A percentile compares a stretch with the other conserved stretches of the same genome.
These are phyloP conservation scores for Drosophila setosimentum DNA, from an alignment of 2,888 invertebrate genomes.

Conservation along the genomic window DNA sequence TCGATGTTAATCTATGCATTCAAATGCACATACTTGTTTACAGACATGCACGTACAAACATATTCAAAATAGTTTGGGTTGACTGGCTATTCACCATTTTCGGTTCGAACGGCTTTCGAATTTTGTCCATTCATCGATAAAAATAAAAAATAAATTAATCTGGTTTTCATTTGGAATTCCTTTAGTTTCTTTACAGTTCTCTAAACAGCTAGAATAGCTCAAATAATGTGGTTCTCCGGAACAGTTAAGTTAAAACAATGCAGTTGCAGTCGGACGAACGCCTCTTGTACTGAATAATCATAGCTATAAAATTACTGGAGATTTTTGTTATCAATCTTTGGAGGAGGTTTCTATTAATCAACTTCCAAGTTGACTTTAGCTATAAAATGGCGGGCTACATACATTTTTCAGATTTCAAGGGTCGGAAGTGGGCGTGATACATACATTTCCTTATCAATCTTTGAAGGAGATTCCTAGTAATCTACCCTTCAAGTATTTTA, in stretches of 20 bases:
- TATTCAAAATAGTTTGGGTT: not conserved
- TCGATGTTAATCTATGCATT: conserved; percentile 35
- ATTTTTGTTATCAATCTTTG: no score
- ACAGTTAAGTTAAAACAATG: not conserved
- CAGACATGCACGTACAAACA: not conserved
- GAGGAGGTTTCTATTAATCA: no score
- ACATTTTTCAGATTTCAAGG: no score
- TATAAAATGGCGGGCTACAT: no score
- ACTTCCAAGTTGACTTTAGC: no score
- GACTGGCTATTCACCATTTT: not conserved
- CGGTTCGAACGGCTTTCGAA: not conserved
- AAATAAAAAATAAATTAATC: not conserved
- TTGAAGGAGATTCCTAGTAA: not conserved
- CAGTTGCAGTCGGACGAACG: no score
- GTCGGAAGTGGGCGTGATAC: no score
- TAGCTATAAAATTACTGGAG: no score
- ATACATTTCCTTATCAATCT: no score
- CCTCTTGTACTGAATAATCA: no score
- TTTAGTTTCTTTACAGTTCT: not conserved
- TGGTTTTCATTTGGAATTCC: not conserved
- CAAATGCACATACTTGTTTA: not conserved
- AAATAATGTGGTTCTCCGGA: no score
- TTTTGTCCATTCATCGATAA: not conserved
- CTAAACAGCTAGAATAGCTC: not conserved
- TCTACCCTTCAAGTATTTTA: no score